Conservation (phyloP, 2,888 invertebrate genomes). For the Drosophila falleni region DNA sequence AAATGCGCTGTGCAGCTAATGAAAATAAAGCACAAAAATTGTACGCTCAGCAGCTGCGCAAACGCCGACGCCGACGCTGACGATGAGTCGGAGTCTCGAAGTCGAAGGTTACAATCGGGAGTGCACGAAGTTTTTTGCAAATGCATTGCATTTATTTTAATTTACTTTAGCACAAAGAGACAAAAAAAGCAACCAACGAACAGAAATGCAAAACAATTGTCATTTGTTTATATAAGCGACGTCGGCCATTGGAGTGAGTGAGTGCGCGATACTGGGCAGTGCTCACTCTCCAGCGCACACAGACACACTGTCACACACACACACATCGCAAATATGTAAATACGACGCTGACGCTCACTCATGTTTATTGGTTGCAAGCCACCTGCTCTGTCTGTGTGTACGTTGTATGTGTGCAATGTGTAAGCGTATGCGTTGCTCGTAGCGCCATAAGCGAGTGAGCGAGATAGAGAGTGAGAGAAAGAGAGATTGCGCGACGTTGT, state of each 20-base stretch:
- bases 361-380: slow-evolving; percentile 84
- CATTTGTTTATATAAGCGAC: slow-evolving; percentile 81
- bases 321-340: slow-evolving; percentile 71
- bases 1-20: slow-evolving; percentile 47
- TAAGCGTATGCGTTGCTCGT: slow-evolving; percentile 46
- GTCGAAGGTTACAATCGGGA: slow-evolving; percentile 47
- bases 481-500: slow-evolving; percentile 12
- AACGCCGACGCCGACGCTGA: slow-evolving; percentile 43
- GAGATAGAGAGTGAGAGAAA: slow-evolving; percentile 17
- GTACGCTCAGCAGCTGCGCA: slow-evolving; percentile 69
- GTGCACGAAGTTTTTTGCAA: slow-evolving; percentile 61
- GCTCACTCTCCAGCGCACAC: slow-evolving; percentile 48
- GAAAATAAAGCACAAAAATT: slow-evolving; percentile 47
- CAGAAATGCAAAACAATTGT: slow-evolving; percentile 82
- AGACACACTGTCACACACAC: slow-evolving; percentile 29
- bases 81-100: slow-evolving; percentile 20
- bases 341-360: slow-evolving; percentile 68
- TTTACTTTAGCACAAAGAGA: slow-evolving; percentile 67
- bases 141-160: slow-evolving; percentile 79
- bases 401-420: slow-evolving; percentile 44
- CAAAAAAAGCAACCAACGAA: slow-evolving; percentile 49
- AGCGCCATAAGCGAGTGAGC: slow-evolving; percentile 8
- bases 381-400: slow-evolving; percentile 73
- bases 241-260: slow-evolving; percentile 63
- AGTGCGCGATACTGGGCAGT: slow-evolving; percentile 61